Percentiles rank a stretch among this genome's conserved stretches.
Evolutionary conservation across 1,140 invertebrate species (phyloP).

Genomic region (Bombus confusus): DNA sequence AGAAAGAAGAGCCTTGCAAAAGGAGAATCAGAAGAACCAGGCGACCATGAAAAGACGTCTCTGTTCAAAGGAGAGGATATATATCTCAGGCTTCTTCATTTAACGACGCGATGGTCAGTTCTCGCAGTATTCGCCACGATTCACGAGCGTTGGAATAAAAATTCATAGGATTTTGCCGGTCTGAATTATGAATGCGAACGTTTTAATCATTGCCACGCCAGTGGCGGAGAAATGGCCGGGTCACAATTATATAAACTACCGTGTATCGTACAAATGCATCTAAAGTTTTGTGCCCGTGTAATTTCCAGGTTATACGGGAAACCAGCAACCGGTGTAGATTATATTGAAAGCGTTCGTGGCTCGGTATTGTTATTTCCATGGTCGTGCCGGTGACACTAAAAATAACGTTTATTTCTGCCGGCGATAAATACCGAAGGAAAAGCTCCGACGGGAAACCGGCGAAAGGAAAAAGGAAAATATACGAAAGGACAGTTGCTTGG

Average conservation of each 20-base stretch:
- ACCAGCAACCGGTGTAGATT: not conserved
- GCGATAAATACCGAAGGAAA: conserved; percentile 18
- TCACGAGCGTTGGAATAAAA: conserved; percentile 3
- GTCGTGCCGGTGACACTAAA: conserved; percentile 16
- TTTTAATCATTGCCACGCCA: conserved; percentile 28
- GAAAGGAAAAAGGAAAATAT: not conserved
- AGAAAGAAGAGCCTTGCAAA: not conserved
- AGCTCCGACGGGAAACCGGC: not conserved
- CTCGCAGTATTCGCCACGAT: conserved; percentile 4
- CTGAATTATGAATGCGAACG: conserved; percentile 1
- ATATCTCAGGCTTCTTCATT: not conserved
- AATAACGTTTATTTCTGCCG: conserved; percentile 33
- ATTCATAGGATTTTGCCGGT: conserved; percentile 1
- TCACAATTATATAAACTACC: conserved; percentile 19
- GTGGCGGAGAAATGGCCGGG: not conserved
- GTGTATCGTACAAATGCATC: not conserved
- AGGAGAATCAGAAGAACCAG: not conserved
- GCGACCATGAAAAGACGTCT: conserved; percentile 6
- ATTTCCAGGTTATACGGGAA: not conserved
- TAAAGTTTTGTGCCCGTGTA: conserved; percentile 16
- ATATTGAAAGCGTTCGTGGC: conserved; percentile 23
- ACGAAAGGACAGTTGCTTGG: conserved; percentile 11
- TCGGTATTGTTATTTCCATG: conserved; percentile 23
- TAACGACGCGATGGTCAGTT: conserved; percentile 17
- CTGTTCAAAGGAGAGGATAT: not conserved